Base-by-base conservation (phyloP, 2,888 invertebrate genomes). In the Eupithecia dodoneata region DNA sequence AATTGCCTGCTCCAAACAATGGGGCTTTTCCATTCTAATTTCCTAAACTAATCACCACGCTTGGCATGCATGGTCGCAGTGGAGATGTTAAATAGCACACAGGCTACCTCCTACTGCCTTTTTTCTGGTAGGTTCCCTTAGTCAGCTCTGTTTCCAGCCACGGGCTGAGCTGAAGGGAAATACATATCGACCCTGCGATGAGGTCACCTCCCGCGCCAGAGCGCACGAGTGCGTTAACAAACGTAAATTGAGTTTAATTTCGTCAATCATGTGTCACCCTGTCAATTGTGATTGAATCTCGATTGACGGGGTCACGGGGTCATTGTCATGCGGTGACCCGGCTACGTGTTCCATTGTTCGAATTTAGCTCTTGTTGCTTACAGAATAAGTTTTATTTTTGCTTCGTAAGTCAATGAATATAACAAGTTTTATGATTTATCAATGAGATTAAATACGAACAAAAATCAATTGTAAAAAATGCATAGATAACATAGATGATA, bases 261-360 rank as follows among this genome's bases (percentile, higher is more conserved):
- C 78, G 84, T 85, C 85, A 85, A 85, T 85, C 83, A 81, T 74
- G 79, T 84, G 86, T 87, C 86, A 84, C 76, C 76, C 83, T 82
- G 85, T 87, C 87, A 85, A 85, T 87, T 87, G 44, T 65, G 85
- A 87, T 87, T 86, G 85, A 85, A 85, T 86, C 83, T 81, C 78
- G 81, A 81, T 79, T 81, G 82, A 81, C 80, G 77, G 55, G 82
- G 83, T 82, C 83, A 74, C 73, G 79, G 70, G 85, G 85, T 85
- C 84, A 85, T 78, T 81, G 82, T 74, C 80, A 81, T 71, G n/a
- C 74, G 67, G 76, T 77, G 70, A 82, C 80, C 80, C 76, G 30
- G 73, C 74, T 80, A 10, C n/a, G 30, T 66, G 59, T 63, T 49
- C 42, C 10, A 3, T 71, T 12, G 65, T 65, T 65, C 41, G 65